Base-by-base conservation (phyloP, 23 tunicate genomes). In the Phallusia fumigata region DNA sequence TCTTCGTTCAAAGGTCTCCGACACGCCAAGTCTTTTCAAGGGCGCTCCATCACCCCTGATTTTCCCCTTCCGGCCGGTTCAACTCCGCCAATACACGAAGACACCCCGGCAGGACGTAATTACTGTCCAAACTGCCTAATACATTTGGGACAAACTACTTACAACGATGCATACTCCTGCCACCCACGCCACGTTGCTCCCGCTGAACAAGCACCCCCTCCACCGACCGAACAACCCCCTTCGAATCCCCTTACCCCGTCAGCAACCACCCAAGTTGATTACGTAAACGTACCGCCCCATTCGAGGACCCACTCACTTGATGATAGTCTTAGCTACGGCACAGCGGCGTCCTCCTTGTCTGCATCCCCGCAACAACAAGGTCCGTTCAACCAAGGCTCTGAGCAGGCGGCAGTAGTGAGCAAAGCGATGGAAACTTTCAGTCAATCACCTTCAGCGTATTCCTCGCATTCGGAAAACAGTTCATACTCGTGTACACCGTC, bases 291-390 rank as follows among this genome's bases (percentile, higher is more conserved):
- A 10, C 36, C 87, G 30, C 80, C 52, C 13, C 97, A 92, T 73
- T 92, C 91, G 28, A 85, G 91, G 33, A 80, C 83, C 32, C 97
- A 87, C 22, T 87, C 91, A 3, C 44, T 83, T 22, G 97, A 92
- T 36, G 97, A 87, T 82, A 82, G 74, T 75, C 65, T 79, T 2
- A 91, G 96, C 65, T 73, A 78, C 53, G 83, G 86, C 52, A 87
- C 91, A 8, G 82, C 88, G 22, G 58, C 79, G 21, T 92, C 91
- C 0, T 84, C 88, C 53, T 34, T 84, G 30, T 92, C 97, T 33
- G 81, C 83, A 5, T 92, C 91, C 49, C 88, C 90, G 10, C 88
- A 83, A 11, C 81, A 77, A 40, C 64, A 30, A 13, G 28, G 75
- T 36, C 18, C 65, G 3, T 33, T 82, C 30, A 32, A 75, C 8